phyloP scores from a whole-genome alignment of 2,797 vertebrate genomes.

The Phalanger gymnotis region DNA sequence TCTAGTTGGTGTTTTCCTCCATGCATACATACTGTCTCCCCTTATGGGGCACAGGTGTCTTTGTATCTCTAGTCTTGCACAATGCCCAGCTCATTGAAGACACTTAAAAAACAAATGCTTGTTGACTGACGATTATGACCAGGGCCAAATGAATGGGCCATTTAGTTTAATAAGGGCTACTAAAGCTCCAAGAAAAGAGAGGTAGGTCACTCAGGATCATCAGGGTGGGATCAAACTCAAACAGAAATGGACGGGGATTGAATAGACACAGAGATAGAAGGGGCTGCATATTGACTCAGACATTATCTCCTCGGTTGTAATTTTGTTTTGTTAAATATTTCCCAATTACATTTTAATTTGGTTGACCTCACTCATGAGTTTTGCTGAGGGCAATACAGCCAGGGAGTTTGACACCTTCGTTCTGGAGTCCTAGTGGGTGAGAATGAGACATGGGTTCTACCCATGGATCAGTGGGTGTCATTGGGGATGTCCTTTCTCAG shows the following conservation, averaged over 20 bases:
- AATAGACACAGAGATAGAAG: not conserved
- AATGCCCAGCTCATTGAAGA: not conserved
- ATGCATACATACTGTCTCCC: not conserved
- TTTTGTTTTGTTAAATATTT: not conserved
- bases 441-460: not conserved
- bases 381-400: not conserved
- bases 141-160: not conserved
- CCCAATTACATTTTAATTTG: not conserved
- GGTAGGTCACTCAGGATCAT: rapidly evolving
- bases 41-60: not conserved
- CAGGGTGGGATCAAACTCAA: not conserved
- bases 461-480: not conserved
- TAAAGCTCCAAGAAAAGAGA: not conserved
- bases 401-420: not conserved
- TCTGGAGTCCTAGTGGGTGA: not conserved
- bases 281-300: not conserved
- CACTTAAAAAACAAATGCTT: not conserved
- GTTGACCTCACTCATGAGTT: not conserved
- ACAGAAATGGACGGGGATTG: not conserved
- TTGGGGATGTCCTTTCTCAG: not conserved
- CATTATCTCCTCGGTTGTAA: not conserved
- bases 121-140: not conserved
- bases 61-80: not conserved
- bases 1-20: not conserved
- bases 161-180: not conserved